These are phyloP conservation scores for Columba livia DNA, from an alignment of 2,113 vertebrate genomes.

Conservation along the genomic window DNA sequence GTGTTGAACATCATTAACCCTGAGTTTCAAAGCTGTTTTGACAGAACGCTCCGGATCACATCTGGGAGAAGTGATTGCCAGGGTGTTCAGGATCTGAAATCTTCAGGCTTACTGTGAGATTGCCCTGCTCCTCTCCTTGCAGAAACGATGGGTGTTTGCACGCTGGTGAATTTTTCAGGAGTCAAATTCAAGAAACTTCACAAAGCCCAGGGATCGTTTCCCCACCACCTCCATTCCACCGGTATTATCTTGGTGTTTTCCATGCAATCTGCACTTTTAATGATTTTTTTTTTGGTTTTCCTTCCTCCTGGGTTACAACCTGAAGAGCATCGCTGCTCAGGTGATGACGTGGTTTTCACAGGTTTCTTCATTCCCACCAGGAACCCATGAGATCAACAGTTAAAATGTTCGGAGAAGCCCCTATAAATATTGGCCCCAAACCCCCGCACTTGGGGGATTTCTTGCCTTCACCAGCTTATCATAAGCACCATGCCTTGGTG, in stretches of 20 bases:
- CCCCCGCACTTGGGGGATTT: background rate
- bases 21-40: background rate
- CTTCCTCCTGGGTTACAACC: background rate
- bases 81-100: background rate
- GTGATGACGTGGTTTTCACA: background rate
- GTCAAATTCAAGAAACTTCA: background rate
- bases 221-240: background rate
- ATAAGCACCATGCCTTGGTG: background rate
- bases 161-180: background rate
- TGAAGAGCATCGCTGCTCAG: background rate
- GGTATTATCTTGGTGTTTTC: background rate
- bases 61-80: background rate
- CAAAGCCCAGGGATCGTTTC: background rate
- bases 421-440: rapidly evolving
- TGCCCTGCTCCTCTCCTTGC: background rate
- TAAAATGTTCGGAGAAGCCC: background rate
- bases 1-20: background rate
- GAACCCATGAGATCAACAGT: background rate
- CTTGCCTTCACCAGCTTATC: background rate
- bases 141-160: background rate
- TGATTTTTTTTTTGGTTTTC: background rate
- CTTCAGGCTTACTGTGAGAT: background rate
- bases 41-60: background rate
- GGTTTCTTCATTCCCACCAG: background rate
- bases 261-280: background rate